Percentiles rank a stretch among this genome's conserved stretches.
Evolutionary conservation across 2,113 vertebrate genomes (phyloP).

Genomic region (Condylura cristata): DNA sequence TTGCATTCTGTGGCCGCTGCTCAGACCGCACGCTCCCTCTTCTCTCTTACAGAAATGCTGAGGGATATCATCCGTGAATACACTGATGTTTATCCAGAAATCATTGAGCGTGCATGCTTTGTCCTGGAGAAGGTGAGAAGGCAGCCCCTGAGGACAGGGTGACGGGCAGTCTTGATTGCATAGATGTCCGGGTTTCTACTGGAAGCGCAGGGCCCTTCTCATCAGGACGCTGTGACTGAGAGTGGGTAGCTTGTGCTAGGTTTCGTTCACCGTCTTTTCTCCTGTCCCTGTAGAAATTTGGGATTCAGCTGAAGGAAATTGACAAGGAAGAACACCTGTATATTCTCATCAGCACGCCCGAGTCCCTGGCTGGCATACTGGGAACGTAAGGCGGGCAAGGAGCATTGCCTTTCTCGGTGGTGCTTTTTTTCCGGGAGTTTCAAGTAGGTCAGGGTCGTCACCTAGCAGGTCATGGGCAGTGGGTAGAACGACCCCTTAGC

Average conservation of each 20-base stretch:
- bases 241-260: neutral
- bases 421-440: constrained; percentile 39
- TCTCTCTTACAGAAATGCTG: constrained; percentile 87
- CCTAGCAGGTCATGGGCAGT: constrained; percentile 3
- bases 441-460: constrained; percentile 22
- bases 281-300: constrained; percentile 89
- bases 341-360: constrained; percentile 91
- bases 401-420: constrained; percentile 49
- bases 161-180: constrained; percentile 36
- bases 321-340: constrained; percentile 91
- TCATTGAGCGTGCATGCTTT: constrained; percentile 85
- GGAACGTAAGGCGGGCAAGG: constrained; percentile 77
- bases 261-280: constrained; percentile 28
- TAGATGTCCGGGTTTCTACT: constrained; percentile 6
- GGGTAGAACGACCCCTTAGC: neutral
- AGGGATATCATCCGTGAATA: constrained; percentile 92
- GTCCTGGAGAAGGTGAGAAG: constrained; percentile 90
- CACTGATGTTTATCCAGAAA: constrained; percentile 87
- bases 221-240: neutral
- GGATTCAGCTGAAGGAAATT: constrained; percentile 92
- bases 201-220: constrained; percentile 15
- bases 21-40: neutral
- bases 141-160: neutral
- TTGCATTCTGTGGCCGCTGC: neutral
- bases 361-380: constrained; percentile 70